A percentile compares a stretch with the other conserved stretches of the same genome.
Evolutionary conservation across 2,888 invertebrate genomes (phyloP).

Genomic region (Therioaphis trifolii): DNA sequence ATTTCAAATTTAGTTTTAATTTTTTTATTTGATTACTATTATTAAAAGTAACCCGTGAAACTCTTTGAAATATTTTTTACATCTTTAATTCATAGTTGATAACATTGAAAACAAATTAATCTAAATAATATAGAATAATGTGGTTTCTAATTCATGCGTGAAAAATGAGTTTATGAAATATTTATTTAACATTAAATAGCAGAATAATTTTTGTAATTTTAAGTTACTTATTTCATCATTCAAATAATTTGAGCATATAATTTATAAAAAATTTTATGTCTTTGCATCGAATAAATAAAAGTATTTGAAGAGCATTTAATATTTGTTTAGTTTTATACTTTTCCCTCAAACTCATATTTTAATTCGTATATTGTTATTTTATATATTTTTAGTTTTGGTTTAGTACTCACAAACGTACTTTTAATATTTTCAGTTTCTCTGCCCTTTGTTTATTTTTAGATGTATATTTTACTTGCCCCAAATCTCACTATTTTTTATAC

Average conservation of each 20-base stretch:
- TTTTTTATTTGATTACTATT: too few relatives aligned
- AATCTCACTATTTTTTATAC: background rate
- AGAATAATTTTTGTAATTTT: background rate
- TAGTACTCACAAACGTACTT: background rate
- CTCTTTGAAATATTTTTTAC: too few relatives aligned
- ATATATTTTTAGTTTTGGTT: background rate
- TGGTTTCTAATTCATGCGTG: background rate
- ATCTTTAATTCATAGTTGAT: too few relatives aligned
- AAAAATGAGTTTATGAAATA: background rate
- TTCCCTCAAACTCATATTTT: background rate
- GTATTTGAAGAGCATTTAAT: background rate
- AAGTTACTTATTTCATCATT: background rate
- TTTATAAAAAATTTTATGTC: background rate
- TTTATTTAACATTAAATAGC: background rate
- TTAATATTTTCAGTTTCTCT: background rate
- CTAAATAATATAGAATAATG: background rate
- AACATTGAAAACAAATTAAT: background rate
- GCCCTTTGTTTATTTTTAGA: background rate
- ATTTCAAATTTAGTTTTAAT: too few relatives aligned
- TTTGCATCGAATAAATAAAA: background rate
- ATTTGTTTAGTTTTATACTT: background rate
- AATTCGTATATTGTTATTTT: background rate
- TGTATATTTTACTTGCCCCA: slow-evolving; percentile 6
- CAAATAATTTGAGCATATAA: background rate
- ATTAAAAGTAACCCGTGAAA: too few relatives aligned